phyloP scores from a whole-genome alignment of 2,888 invertebrate species.

The Thelaira solivaga region DNA sequence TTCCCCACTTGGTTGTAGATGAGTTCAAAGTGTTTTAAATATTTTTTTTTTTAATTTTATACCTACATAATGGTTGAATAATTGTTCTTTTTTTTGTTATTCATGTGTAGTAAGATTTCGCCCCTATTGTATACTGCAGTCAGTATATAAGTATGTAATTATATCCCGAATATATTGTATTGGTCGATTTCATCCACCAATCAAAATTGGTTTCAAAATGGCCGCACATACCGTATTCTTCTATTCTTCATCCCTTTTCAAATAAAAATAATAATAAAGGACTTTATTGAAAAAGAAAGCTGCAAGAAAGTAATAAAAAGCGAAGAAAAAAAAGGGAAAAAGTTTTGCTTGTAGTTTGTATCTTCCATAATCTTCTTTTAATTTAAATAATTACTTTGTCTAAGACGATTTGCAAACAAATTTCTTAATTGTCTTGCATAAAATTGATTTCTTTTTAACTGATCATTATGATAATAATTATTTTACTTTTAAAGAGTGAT shows the following conservation, averaged over 20 bases:
- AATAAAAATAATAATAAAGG: too few relatives aligned
- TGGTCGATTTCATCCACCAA: slow-evolving; percentile 77
- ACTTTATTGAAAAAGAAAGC: too few relatives aligned
- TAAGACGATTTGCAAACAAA: too few relatives aligned
- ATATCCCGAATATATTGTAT: slow-evolving; percentile 74
- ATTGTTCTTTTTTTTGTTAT: slow-evolving; percentile 70
- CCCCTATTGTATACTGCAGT: slow-evolving; percentile 43
- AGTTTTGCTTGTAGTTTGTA: too few relatives aligned
- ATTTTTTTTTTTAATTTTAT: slow-evolving; percentile 70
- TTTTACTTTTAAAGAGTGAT: too few relatives aligned
- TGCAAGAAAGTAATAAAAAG: too few relatives aligned
- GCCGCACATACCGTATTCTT: slow-evolving; percentile 68
- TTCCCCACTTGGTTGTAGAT: slow-evolving; percentile 59
- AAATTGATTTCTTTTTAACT: too few relatives aligned
- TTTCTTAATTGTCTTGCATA: too few relatives aligned
- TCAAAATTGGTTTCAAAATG: slow-evolving; percentile 77
- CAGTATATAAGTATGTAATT: slow-evolving; percentile 53
- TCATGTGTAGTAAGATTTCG: slow-evolving; percentile 26
- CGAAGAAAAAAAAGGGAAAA: too few relatives aligned
- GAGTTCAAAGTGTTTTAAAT: slow-evolving; percentile 52
- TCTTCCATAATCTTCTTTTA: too few relatives aligned
- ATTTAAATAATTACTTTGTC: too few relatives aligned
- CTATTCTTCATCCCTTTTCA: slow-evolving; percentile 65
- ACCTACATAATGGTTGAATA: slow-evolving; percentile 74
- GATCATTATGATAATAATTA: too few relatives aligned